phyloP scores from a whole-genome alignment of 2,888 invertebrate genomes.

The Monochamus alternatus region DNA sequence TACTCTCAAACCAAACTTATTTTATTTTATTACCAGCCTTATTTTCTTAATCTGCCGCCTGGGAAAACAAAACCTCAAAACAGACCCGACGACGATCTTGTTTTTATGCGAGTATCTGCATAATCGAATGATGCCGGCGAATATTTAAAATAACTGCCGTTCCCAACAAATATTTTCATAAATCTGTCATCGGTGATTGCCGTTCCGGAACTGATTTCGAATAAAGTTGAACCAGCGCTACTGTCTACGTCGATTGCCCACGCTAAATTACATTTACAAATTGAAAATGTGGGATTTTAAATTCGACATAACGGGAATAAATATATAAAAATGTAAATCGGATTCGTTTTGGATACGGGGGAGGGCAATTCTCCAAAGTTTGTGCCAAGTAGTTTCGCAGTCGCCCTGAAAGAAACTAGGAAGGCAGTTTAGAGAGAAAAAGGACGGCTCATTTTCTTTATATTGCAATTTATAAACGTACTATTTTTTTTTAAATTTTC shows the following conservation, averaged over 20 bases:
- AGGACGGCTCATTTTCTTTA: no score
- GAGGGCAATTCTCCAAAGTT: neutral
- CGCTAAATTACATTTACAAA: slow-evolving; percentile 41
- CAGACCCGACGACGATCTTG: slow-evolving; percentile 39
- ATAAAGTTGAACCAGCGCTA: slow-evolving; percentile 54
- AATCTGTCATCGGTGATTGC: slow-evolving; percentile 72
- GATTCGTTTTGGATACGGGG: slow-evolving; percentile 12
- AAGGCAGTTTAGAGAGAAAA: no score
- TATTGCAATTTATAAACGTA: no score
- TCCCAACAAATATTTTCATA: slow-evolving; percentile 72
- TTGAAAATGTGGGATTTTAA: slow-evolving; percentile 41
- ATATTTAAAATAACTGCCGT: slow-evolving; percentile 72
- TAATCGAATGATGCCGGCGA: slow-evolving; percentile 71
- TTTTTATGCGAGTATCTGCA: slow-evolving; percentile 67
- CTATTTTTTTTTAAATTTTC: no score
- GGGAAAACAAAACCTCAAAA: slow-evolving; percentile 43
- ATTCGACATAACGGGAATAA: slow-evolving; percentile 35
- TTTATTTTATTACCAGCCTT: slow-evolving; percentile 38
- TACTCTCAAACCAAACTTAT: slow-evolving; percentile 20
- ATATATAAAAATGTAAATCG: slow-evolving; percentile 36
- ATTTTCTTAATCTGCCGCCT: slow-evolving; percentile 40
- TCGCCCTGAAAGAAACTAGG: no score
- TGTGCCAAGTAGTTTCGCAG: no score
- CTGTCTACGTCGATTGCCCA: slow-evolving; percentile 40
- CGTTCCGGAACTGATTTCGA: slow-evolving; percentile 64